These are phyloP conservation scores for Syritta pipiens DNA, from an alignment of 2,888 invertebrate genomes.

Conservation along the genomic window DNA sequence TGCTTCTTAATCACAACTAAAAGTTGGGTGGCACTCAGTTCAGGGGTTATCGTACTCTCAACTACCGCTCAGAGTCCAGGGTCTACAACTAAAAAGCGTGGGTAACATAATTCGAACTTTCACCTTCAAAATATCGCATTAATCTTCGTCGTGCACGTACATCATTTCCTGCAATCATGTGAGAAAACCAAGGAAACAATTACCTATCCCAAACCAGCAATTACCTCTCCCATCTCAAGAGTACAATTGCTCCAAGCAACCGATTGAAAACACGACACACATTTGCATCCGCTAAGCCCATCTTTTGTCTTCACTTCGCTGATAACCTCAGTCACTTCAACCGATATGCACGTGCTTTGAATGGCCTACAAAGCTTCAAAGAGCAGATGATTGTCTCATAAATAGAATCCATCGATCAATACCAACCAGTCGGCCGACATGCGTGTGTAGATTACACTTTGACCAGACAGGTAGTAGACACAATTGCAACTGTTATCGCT, in stretches of 20 bases:
- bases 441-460: slow-evolving; percentile 17
- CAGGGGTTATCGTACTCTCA: slow-evolving; percentile 10
- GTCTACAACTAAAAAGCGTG: not conserved
- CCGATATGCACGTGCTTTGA: not conserved
- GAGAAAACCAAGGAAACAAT: too few species aligned
- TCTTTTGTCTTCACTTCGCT: not conserved
- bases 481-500: not conserved
- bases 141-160: too few species aligned
- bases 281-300: not conserved
- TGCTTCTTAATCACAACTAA: too few species aligned
- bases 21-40: not conserved
- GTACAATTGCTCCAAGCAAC: too few species aligned
- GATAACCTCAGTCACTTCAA: not conserved
- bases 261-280: too few species aligned
- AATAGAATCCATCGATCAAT: not conserved
- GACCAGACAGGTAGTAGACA: slow-evolving; percentile 30
- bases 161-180: too few species aligned
- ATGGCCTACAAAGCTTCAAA: too few species aligned
- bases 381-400: too few species aligned
- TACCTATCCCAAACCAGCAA: not conserved
- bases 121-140: too few species aligned
- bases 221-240: not conserved
- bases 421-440: not conserved
- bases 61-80: not conserved
- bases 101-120: slow-evolving; percentile 8